A percentile compares a stretch with the other conserved stretches of the same genome.
phyloP scores from a whole-genome alignment of 2,888 invertebrate genomes.

The Sinohyriopsis cumingii region DNA sequence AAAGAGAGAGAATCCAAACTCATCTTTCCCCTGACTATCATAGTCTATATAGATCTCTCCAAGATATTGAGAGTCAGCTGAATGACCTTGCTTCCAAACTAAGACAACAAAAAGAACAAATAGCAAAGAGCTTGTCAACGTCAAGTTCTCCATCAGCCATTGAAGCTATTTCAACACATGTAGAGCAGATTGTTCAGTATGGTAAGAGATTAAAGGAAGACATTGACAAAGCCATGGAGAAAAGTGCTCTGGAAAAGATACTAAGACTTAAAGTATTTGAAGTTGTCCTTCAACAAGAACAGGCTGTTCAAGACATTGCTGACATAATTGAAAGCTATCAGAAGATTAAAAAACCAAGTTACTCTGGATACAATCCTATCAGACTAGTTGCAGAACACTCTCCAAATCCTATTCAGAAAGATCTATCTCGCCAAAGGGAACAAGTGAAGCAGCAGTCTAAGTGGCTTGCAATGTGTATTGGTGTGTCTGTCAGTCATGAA shows the following conservation, averaged over 20 bases:
- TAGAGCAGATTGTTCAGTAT: constrained; percentile 6
- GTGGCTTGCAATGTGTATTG: no score
- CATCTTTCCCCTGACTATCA: no score
- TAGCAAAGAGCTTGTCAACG: no score
- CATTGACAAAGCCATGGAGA: constrained; percentile 14
- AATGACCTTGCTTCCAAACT: no score
- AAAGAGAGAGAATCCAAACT: not conserved
- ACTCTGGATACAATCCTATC: not conserved
- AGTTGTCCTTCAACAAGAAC: constrained; percentile 24
- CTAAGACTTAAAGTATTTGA: constrained; percentile 24
- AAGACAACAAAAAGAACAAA: no score
- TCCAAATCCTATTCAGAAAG: no score
- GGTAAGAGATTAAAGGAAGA: constrained; percentile 4
- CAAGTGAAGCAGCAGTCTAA: no score
- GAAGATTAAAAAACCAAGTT: constrained; percentile 5
- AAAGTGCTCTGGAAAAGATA: constrained; percentile 13
- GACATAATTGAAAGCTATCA: constrained; percentile 9
- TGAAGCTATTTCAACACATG: not conserved
- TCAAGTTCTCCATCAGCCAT: not conserved
- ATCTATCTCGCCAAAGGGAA: no score
- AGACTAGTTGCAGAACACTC: no score
- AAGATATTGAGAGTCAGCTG: no score
- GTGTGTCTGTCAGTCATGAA: no score
- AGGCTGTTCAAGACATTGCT: constrained; percentile 11
- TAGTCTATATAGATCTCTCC: no score